Evolutionary conservation across 2,888 invertebrate genomes (phyloP), one percentile per base, ranked within the genome.

Genomic region (Leucozona laternaria): DNA sequence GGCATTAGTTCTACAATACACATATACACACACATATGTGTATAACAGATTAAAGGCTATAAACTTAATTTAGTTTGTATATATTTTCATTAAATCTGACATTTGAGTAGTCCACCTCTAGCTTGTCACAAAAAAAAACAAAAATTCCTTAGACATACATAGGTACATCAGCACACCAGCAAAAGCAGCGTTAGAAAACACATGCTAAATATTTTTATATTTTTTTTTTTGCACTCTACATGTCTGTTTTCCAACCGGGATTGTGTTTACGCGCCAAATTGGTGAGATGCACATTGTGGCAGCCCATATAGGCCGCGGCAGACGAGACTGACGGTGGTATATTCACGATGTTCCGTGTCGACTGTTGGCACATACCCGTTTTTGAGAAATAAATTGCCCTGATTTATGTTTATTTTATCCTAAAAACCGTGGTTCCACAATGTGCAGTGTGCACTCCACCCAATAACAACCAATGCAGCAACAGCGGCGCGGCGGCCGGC

Each of bases 21-120:
- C 4, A 3, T 4, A 25, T 7, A 31, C 31, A 7, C 88, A 31
- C 4, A 3, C 25, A 25, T 7, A 31, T 8, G 2, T 89, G 89
- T 89, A 89, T 89, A 89, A 91, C 90, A 90, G 90, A 92, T 92
- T 89, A 90, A 7, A 90, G 10, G 88, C 89, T 90, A 90, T 91
- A 91, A 91, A 91, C 53, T 28, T 62, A 64, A 85, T 81, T 57
- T 62, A 80, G 78, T 80, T 80, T 70, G 73, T 50, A 72, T 76
- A 53, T 76, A 84, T 77, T 72, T 84, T 37, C 53, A 55, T 77
- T 60, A 57, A 62, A 77, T 72, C 81, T 81, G 81, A 77, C 60
- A 62, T 81, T 81, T 77, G 50, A 64, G 25, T 53, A 37, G 34
- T 58, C 58, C 66, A 45, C 58, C 34, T 58, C 22, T 55, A 43